Conservation (phyloP, 2,888 invertebrate species). For the Unio delphinus region DNA sequence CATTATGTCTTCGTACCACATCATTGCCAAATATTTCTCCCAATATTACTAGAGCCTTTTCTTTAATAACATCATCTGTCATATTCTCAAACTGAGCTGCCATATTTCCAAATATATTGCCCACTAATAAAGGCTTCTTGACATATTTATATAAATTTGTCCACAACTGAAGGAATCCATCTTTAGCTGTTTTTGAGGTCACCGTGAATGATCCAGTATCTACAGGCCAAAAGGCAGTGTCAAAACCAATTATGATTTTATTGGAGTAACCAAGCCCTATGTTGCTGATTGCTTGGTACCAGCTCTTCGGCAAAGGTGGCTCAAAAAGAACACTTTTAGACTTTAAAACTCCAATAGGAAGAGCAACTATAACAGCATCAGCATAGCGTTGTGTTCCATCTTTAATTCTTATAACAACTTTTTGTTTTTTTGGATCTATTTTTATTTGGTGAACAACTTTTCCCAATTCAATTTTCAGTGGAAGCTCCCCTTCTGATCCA, state of each 20-base stretch:
- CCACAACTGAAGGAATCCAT: conserved; percentile 58
- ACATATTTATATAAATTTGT: conserved; percentile 45
- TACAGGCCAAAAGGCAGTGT: conserved; percentile 58
- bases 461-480: conserved; percentile 47
- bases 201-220: conserved; percentile 52
- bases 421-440: conserved; percentile 38
- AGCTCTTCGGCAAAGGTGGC: conserved; percentile 43
- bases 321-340: conserved; percentile 49
- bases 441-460: conserved; percentile 54
- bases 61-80: conserved; percentile 41
- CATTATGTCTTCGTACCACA: conserved; percentile 31
- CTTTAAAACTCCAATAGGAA: conserved; percentile 50
- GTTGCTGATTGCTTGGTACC: conserved; percentile 36
- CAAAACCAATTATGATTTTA: conserved; percentile 56
- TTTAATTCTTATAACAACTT: conserved; percentile 48
- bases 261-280: conserved; percentile 38
- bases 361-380: conserved; percentile 58
- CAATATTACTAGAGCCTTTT: conserved; percentile 38
- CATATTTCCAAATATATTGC: conserved; percentile 41
- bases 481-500: conserved; percentile 45
- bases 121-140: conserved; percentile 41
- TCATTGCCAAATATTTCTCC: conserved; percentile 51
- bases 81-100: conserved; percentile 44
- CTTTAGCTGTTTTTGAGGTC: conserved; percentile 32
- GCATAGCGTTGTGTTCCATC: conserved; percentile 48